phyloP scores from a whole-genome alignment of 2,113 vertebrate species.

The Xerus inauris region DNA sequence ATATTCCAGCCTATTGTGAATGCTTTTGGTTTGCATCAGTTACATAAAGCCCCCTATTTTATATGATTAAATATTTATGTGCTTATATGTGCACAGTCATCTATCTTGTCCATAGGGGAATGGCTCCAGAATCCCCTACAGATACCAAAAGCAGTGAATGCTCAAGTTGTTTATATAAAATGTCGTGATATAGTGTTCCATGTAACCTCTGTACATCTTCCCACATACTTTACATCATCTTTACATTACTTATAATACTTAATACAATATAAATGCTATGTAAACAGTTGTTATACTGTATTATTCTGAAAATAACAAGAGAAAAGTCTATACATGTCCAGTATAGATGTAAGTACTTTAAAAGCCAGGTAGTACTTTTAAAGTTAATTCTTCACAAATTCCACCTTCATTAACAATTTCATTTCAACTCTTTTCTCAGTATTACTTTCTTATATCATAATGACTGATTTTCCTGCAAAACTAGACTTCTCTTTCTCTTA shows the following conservation, averaged over 20 bases:
- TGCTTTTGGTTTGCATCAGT: neutral
- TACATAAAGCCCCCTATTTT: neutral
- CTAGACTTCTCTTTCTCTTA: neutral
- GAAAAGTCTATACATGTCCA: neutral
- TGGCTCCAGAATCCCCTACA: neutral
- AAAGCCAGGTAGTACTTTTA: neutral
- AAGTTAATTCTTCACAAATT: conserved; percentile 4
- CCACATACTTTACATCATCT: neutral
- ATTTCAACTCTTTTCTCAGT: neutral
- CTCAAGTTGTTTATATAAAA: neutral
- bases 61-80: neutral
- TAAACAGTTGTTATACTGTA: neutral
- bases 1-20: neutral
- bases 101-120: neutral
- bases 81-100: neutral
- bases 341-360: neutral
- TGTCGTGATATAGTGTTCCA: neutral
- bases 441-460: neutral
- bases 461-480: neutral
- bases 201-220: neutral
- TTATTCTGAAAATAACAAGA: neutral
- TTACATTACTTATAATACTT: neutral
- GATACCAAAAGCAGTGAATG: neutral
- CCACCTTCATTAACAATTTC: neutral
- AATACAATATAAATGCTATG: neutral